These are phyloP conservation scores for Dromiciops gliroides DNA, from an alignment of 2,113 vertebrate genomes.

Conservation along the genomic window DNA sequence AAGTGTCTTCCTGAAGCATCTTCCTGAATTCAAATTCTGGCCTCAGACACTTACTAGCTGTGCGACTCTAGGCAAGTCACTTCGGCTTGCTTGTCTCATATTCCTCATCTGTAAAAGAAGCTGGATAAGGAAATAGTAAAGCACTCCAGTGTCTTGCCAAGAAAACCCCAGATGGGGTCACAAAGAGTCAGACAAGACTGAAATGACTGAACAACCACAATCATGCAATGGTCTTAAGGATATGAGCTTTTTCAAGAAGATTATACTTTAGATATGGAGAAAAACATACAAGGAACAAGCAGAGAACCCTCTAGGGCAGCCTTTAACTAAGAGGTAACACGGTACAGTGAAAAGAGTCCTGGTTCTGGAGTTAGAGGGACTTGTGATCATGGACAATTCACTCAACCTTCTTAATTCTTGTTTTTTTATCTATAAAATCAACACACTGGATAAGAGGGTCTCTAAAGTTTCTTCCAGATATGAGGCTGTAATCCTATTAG, in stretches of 20 bases:
- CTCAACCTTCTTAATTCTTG: neutral
- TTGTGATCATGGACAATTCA: neutral
- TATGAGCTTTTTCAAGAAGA: neutral
- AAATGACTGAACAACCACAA: neutral
- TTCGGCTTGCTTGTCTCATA: neutral
- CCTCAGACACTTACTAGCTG: neutral
- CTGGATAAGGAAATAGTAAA: neutral
- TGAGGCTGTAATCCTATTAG: neutral
- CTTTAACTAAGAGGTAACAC: neutral
- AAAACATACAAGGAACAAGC: neutral
- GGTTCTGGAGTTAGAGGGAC: neutral
- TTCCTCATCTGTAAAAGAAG: neutral
- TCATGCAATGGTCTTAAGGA: neutral
- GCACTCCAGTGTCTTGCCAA: neutral
- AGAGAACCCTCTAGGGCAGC: neutral
- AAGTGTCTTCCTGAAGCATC: too few species aligned
- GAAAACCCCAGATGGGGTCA: neutral
- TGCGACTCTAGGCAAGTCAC: neutral
- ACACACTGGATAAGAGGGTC: neutral
- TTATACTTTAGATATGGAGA: neutral
- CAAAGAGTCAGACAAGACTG: neutral
- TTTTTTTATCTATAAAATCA: neutral
- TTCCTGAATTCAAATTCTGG: neutral
- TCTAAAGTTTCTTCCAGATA: neutral
- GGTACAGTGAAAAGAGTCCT: neutral